phyloP scores from a whole-genome alignment of 2,113 vertebrate species.

The Chaetodon auriga region DNA sequence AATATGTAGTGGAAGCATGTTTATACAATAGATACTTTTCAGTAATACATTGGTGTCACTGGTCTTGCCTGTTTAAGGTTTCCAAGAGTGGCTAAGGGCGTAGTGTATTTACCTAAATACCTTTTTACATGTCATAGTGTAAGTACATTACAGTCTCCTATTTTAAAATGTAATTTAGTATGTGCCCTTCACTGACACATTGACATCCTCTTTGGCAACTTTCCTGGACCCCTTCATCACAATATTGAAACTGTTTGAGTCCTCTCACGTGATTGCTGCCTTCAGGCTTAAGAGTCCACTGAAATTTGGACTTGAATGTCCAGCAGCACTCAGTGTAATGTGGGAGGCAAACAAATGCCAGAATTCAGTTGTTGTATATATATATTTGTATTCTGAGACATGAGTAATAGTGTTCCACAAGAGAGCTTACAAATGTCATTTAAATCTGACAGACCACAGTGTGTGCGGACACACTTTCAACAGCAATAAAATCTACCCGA shows the following conservation, averaged over 20 bases:
- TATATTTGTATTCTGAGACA: slow-evolving; percentile 71
- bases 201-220: slow-evolving; percentile 13
- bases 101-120: slow-evolving; percentile 21
- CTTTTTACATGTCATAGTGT: slow-evolving; percentile 39
- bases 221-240: slow-evolving; percentile 4
- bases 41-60: slow-evolving; percentile 53
- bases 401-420: slow-evolving; percentile 42
- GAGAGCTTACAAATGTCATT: slow-evolving; percentile 30
- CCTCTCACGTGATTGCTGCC: not conserved
- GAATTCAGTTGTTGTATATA: slow-evolving; percentile 61
- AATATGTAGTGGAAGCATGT: slow-evolving; percentile 74
- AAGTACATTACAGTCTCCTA: slow-evolving; percentile 37
- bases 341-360: slow-evolving; percentile 22
- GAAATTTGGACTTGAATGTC: slow-evolving; percentile 11
- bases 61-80: slow-evolving; percentile 42
- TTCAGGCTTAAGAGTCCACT: not conserved
- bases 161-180: slow-evolving; percentile 47
- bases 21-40: slow-evolving; percentile 62
- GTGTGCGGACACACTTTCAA: slow-evolving; percentile 43
- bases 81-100: slow-evolving; percentile 12
- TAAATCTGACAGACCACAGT: slow-evolving; percentile 24
- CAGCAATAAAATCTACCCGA: slow-evolving; percentile 50
- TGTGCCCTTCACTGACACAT: not conserved
- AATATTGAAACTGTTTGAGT: slow-evolving; percentile 20
- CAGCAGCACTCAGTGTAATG: slow-evolving; percentile 10